Evolutionary conservation across 2,113 vertebrate genomes (phyloP).

Genomic region (Ammodytes marinus): DNA sequence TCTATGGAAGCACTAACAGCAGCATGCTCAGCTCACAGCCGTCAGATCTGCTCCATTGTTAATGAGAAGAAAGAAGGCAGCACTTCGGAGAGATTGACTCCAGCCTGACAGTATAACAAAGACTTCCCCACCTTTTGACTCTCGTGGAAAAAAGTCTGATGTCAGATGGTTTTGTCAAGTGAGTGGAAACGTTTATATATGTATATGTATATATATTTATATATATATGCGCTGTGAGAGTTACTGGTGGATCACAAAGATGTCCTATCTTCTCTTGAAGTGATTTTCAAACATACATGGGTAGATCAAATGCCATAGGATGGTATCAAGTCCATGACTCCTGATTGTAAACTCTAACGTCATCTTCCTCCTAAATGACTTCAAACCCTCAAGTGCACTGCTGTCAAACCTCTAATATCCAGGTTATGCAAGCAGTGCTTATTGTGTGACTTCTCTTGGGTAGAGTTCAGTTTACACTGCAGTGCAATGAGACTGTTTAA

Average conservation of each 20-base stretch:
- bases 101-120: background rate
- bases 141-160: conserved; percentile 6
- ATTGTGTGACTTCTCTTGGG: conserved; percentile 1
- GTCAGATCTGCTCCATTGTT: conserved; percentile 49
- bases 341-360: background rate
- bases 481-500: conserved; percentile 47
- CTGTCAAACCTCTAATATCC: conserved; percentile 8
- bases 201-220: background rate
- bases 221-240: background rate
- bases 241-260: background rate
- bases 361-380: background rate
- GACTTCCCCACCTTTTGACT: background rate
- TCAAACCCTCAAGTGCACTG: background rate
- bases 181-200: background rate
- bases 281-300: background rate
- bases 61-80: conserved; percentile 34
- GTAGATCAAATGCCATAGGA: background rate
- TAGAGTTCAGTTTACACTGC: conserved; percentile 29
- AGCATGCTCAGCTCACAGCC: background rate
- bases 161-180: background rate
- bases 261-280: conserved; percentile 1
- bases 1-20: conserved; percentile 13
- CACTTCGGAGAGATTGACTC: background rate
- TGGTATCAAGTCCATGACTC: background rate
- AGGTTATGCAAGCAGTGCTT: conserved; percentile 15